Conservation (phyloP, 2,888 invertebrate genomes). For the Platycheirus rosarum region DNA sequence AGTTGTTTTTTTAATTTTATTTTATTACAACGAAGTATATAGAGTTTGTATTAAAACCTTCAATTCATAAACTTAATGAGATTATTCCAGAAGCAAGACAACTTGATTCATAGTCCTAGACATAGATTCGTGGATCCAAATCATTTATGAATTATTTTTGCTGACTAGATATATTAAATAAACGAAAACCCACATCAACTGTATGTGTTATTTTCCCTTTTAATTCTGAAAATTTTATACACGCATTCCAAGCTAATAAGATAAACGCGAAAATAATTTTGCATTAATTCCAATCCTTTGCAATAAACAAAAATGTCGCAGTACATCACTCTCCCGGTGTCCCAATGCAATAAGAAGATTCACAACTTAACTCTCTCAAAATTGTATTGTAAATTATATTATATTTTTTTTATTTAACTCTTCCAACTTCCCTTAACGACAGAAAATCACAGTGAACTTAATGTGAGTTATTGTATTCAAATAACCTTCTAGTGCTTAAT, state of each 20-base stretch:
- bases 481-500: constrained; percentile 74
- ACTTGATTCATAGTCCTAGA: too few species aligned
- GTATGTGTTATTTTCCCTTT: too few species aligned
- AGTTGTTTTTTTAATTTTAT: too few species aligned
- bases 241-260: not conserved
- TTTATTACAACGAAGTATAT: too few species aligned
- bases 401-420: constrained; percentile 17
- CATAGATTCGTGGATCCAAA: too few species aligned
- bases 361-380: too few species aligned
- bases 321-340: constrained; percentile 17
- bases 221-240: constrained; percentile 18
- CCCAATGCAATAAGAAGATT: constrained; percentile 23
- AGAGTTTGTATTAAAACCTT: too few species aligned
- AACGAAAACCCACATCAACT: too few species aligned
- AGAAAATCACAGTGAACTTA: constrained; percentile 69
- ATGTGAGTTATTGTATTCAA: constrained; percentile 74
- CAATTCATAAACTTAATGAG: too few species aligned
- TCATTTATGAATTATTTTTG: too few species aligned
- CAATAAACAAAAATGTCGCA: constrained; percentile 8
- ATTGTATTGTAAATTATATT: constrained; percentile 26
- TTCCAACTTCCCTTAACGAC: constrained; percentile 40
- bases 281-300: not conserved
- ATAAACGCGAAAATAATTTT: constrained; percentile 13
- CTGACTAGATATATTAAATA: too few species aligned
- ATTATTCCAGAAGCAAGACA: too few species aligned